Evolutionary conservation across 2,113 vertebrate species (phyloP), one percentile per base, ranked within the genome.

Genomic region (Nasalis larvatus): DNA sequence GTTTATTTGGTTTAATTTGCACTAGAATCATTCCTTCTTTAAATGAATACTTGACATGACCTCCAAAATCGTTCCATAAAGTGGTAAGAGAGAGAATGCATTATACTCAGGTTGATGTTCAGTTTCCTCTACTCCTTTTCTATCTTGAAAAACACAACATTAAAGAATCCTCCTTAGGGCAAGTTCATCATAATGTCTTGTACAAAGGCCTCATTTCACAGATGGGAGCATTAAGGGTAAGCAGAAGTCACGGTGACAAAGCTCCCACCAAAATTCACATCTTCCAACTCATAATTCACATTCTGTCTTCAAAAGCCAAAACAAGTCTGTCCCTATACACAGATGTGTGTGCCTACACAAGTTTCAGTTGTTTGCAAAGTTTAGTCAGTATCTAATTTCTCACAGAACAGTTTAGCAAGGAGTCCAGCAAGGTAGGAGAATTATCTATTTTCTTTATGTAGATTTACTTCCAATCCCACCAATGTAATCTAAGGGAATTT

Each of bases 1-100:
- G 37, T 85, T 92, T 90, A 91, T 89, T 89, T 91, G 47, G n/a
- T 66, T 92, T 98, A 96, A 93, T 96, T 94, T 97, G 49, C n/a
- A 77, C 6, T 63, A 84, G 47, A 98, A 87, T 68, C 12, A 30
- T 89, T 92, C 52, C 47, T 91, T 89, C 49, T 42, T 89, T 95
- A 95, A 89, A 84, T 69, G 63, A 89, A 85, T 54, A 77, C 66
- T 96, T 92, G 89, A 84, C 95, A 95, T 90, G 90, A 92, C 76
- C 87, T 96, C 56, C 6, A 84, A 85, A 95, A 95, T 45, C 85
- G 18, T 69, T 93, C n/a, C 56, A 77, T 71, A 90, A 97, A 92
- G 20, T 78, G 32, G 81, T 87, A 68, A 76, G 14, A 49, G 47
- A 45, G 63, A 94, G 94, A 77, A 89, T 12, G 4, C 20, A 83